These are phyloP conservation scores for Mya arenaria DNA, from an alignment of 1,140 invertebrate species.

Conservation along the genomic window DNA sequence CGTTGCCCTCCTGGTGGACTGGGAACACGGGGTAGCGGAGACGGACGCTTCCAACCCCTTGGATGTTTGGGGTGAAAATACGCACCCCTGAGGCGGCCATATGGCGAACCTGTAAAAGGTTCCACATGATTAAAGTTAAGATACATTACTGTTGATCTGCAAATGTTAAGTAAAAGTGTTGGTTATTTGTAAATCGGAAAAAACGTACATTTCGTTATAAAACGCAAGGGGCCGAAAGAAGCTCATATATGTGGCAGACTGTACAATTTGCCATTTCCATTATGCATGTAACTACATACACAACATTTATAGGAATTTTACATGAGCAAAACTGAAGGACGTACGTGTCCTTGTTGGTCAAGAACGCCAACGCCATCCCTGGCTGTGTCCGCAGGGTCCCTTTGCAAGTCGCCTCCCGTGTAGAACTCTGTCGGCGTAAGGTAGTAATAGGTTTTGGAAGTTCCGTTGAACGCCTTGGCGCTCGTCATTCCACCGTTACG, in stretches of 20 bases:
- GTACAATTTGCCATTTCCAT: neutral
- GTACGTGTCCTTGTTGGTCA: conserved; percentile 57
- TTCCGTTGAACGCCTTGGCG: conserved; percentile 68
- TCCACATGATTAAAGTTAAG: no score
- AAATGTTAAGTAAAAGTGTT: no score
- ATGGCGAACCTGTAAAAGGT: conserved; percentile 19
- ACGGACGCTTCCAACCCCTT: conserved; percentile 62
- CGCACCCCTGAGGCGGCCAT: conserved; percentile 62
- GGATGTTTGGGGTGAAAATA: conserved; percentile 65
- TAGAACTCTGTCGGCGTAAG: conserved; percentile 69
- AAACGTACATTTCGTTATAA: no score
- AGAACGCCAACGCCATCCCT: conserved; percentile 57
- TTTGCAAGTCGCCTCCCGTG: conserved; percentile 36
- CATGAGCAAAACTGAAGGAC: neutral
- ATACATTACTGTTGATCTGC: no score
- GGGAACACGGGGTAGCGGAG: conserved; percentile 72
- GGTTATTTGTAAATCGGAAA: no score
- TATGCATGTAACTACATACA: no score
- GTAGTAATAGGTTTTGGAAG: conserved; percentile 58
- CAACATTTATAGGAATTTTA: no score
- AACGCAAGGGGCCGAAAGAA: neutral
- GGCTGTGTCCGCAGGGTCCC: conserved; percentile 45
- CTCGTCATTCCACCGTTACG: conserved; percentile 58
- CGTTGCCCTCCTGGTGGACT: conserved; percentile 65
- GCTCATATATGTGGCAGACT: neutral